Conservation (phyloP, 2,888 invertebrate species). For the Philopedon plagiatum region DNA sequence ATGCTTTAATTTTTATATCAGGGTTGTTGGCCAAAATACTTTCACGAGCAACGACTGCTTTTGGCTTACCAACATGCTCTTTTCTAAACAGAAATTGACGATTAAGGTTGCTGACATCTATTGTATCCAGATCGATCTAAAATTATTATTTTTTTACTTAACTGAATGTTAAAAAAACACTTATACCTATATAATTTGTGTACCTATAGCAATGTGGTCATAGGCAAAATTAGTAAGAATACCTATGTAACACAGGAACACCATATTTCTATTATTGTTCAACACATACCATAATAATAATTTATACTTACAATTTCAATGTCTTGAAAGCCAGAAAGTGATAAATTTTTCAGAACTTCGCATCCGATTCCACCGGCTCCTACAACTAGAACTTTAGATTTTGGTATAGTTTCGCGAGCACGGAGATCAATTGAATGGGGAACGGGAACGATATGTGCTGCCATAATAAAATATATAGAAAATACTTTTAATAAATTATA, state of each 20-base stretch:
- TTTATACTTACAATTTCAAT: conserved; percentile 89
- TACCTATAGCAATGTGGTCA: no score
- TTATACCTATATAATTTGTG: no score
- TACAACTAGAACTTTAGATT: conserved; percentile 86
- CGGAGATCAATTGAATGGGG: conserved; percentile 78
- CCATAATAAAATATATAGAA: conserved; percentile 21
- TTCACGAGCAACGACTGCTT: conserved; percentile 92
- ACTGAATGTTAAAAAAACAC: no score
- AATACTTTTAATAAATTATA: not conserved
- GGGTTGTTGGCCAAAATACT: conserved; percentile 92
- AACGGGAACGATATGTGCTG: conserved; percentile 69
- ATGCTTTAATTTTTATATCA: conserved; percentile 87
- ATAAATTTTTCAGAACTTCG: conserved; percentile 97
- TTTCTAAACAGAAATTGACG: conserved; percentile 99
- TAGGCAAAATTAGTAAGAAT: no score
- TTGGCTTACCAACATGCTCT: conserved; percentile 98
- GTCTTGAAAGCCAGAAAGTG: conserved; percentile 91
- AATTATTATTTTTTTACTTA: no score
- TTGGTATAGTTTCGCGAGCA: conserved; percentile 76
- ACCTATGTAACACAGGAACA: no score
- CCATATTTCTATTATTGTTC: no score
- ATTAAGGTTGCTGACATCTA: conserved; percentile 99
- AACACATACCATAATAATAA: not conserved
- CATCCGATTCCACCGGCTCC: conserved; percentile 99
- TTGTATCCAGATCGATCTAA: conserved; percentile 99